Evolutionary conservation across 2,888 invertebrate genomes (phyloP), one percentile per base, ranked within the genome.

Genomic region (Thymelicus lineola): DNA sequence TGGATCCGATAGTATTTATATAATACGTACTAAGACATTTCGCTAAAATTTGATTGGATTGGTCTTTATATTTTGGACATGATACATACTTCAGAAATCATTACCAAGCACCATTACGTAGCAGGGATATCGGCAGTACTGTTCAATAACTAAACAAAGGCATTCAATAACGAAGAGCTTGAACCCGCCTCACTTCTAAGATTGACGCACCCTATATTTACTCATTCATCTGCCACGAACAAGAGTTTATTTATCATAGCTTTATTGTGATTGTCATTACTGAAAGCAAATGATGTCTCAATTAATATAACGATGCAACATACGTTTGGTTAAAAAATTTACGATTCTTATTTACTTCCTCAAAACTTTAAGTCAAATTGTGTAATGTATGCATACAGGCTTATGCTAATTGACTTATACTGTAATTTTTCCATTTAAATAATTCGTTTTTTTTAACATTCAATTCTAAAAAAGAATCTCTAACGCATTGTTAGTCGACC

Each of bases 131-230:
- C 28, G 28, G 6, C 53, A 17, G 46, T 55, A 58, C 28, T 60
- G 48, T 53, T 61, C 6, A 15, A 61, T 9, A 15, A 12, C 55
- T 36, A 55, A 55, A 61, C 35, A 67, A 67, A 55, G 45, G 55
- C 38, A 48, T 67, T 61, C 53, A 67, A 55, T 61, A 60, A 53
- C 12, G 57, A 50, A 66, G 17, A 46, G 57, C 35, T n/a, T 58
- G 45, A 61, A 12, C 28, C 20, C 66, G 66, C 55, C 45, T 61
- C 55, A 61, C 53, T 60, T 60, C 66, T 28, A 45, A 55, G 42
- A 67, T 38, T 53, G 60, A 60, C 53, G 66, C 53, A 61, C 60
- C 61, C 60, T 67, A 53, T 55, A 67, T 67, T 67, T 61, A 67
- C 35, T 45, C 53, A 45, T 61, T 67, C 67, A 67, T 60, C 60